Percentiles rank a stretch among this genome's conserved stretches.
Conservation (phyloP, 2,797 vertebrate species). For the Sciurus vulgaris region DNA sequence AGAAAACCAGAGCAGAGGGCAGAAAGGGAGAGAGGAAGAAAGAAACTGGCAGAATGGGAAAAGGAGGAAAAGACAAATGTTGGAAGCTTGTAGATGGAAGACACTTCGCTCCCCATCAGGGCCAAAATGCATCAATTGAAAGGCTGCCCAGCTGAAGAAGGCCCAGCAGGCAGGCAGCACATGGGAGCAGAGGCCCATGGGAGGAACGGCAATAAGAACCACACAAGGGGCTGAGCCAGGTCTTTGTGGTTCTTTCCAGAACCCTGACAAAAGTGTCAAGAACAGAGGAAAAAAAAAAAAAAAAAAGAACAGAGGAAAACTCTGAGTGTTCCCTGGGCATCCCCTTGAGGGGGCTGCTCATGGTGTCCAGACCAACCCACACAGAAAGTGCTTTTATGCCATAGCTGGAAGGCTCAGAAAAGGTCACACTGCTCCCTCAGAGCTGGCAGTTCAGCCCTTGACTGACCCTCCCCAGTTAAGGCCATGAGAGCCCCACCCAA, state of each 20-base stretch:
- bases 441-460: background rate
- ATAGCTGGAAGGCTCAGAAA: background rate
- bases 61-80: background rate
- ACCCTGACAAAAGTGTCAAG: background rate
- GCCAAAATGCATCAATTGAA: constrained; percentile 33
- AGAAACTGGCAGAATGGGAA: background rate
- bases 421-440: background rate
- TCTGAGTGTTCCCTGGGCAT: background rate
- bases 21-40: background rate
- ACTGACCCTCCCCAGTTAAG: background rate
- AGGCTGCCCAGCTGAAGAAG: background rate
- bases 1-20: background rate
- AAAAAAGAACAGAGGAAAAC: background rate
- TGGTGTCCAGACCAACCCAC: background rate
- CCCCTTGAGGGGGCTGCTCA: accelerated
- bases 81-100: background rate
- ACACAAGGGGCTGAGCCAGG: background rate
- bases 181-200: background rate
- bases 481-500: background rate
- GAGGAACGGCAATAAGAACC: background rate
- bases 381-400: background rate
- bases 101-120: background rate
- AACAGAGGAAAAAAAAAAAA: background rate
- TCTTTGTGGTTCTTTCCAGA: background rate
- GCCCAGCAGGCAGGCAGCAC: background rate